These are phyloP conservation scores for Paraescarpia echinospica DNA, from an alignment of 1,140 invertebrate species.

Conservation along the genomic window DNA sequence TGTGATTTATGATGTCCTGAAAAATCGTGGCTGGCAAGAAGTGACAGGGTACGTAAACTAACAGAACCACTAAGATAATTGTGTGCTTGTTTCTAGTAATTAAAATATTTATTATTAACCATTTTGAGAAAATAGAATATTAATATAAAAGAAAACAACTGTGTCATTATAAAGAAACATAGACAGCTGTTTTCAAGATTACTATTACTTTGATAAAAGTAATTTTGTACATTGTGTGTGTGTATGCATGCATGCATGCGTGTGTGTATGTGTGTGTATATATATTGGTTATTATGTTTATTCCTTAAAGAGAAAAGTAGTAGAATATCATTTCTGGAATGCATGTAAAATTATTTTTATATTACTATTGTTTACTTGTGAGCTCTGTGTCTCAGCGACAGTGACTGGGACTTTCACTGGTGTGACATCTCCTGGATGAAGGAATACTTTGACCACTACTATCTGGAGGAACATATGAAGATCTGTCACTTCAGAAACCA, in stretches of 20 bases:
- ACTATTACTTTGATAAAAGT: conserved; percentile 23
- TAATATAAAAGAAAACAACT: conserved; percentile 10
- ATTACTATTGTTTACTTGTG: neutral
- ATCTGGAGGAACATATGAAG: conserved; percentile 60
- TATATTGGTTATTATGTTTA: neutral
- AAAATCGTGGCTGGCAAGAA: conserved; percentile 56
- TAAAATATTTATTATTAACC: neutral
- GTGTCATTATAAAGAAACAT: conserved; percentile 28
- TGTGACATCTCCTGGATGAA: conserved; percentile 61
- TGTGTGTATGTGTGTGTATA: neutral
- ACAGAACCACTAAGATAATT: neutral
- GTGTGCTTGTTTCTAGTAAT: neutral
- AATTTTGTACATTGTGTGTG: no score
- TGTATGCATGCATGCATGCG: no score
- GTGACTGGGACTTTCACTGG: conserved; percentile 63
- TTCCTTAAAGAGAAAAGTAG: neutral
- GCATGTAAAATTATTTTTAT: neutral
- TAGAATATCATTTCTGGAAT: neutral
- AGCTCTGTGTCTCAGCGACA: conserved; percentile 44
- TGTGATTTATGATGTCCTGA: conserved; percentile 57
- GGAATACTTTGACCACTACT: conserved; percentile 59
- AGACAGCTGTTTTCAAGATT: conserved; percentile 16
- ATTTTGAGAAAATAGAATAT: neutral
- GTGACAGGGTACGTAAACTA: conserved; percentile 36
- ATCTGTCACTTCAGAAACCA: conserved; percentile 63